Evolutionary conservation across 2,113 vertebrate species (phyloP).

Genomic region (Oreocharis arfaki): DNA sequence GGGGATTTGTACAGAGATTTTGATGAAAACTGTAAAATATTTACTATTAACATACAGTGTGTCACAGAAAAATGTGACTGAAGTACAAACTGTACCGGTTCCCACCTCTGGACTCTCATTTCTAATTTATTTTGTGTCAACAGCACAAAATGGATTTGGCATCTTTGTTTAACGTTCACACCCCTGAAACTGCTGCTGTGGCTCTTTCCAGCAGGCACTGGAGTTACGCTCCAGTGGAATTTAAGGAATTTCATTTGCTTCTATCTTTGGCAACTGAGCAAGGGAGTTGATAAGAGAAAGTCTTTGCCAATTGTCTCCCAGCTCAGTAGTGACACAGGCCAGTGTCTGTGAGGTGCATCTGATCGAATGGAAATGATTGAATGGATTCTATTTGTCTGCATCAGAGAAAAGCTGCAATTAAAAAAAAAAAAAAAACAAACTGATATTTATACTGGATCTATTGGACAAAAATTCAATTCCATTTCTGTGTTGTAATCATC

Average conservation of each 20-base stretch:
- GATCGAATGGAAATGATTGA: neutral
- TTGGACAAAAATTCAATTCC: neutral
- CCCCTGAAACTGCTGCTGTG: neutral
- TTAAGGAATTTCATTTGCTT: neutral
- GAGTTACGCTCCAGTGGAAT: neutral
- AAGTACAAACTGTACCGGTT: neutral
- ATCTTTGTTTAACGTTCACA: neutral
- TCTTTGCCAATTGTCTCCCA: neutral
- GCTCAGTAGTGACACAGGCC: neutral
- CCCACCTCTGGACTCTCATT: neutral
- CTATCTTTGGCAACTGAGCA: neutral
- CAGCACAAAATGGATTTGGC: neutral
- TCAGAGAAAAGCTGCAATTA: neutral
- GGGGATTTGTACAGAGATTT: neutral
- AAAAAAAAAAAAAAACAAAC: neutral
- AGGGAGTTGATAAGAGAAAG: neutral
- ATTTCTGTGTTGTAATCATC: neutral
- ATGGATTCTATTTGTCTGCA: neutral
- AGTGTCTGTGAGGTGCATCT: neutral
- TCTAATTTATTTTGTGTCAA: neutral
- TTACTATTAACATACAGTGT: neutral
- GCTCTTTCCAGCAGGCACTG: neutral
- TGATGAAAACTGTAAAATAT: neutral
- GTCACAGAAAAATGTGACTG: neutral
- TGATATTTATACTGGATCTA: neutral